Conservation (phyloP, 2,888 invertebrate genomes). For the Noctua pronuba region DNA sequence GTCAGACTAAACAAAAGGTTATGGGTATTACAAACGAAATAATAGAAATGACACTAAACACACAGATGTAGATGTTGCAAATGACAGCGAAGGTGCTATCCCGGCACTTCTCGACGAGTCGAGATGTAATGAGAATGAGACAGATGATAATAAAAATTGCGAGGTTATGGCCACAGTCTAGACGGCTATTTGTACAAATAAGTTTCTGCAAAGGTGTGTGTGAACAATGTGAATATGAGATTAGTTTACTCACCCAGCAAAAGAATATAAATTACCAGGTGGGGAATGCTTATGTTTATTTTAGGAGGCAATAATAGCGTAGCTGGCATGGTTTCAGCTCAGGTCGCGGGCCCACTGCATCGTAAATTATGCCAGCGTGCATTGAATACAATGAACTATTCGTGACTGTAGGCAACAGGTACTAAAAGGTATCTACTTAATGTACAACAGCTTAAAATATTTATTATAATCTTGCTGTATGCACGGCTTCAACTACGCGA, state of each 20-base stretch:
- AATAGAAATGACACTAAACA: slow-evolving; percentile 24
- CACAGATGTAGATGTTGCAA: slow-evolving; percentile 42
- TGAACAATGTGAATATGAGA: slow-evolving; percentile 64
- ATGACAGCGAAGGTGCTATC: slow-evolving; percentile 28
- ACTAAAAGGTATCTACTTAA: slow-evolving; percentile 49
- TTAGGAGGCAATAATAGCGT: slow-evolving; percentile 74
- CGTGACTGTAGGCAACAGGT: slow-evolving; percentile 75
- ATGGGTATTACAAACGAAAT: slow-evolving; percentile 13
- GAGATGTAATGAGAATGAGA: slow-evolving; percentile 62
- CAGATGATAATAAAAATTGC: slow-evolving; percentile 61
- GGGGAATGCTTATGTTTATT: slow-evolving; percentile 75
- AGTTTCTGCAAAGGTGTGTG: slow-evolving; percentile 42
- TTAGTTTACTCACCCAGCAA: slow-evolving; percentile 63
- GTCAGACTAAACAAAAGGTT: slow-evolving; percentile 2
- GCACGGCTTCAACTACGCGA: slow-evolving; percentile 13
- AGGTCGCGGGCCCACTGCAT: slow-evolving; percentile 69
- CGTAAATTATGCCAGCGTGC: slow-evolving; percentile 75
- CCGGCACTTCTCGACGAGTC: slow-evolving; percentile 48
- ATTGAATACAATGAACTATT: slow-evolving; percentile 77
- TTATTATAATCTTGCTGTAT: slow-evolving; percentile 25
- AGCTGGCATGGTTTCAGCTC: slow-evolving; percentile 74
- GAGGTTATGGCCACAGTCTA: slow-evolving; percentile 60
- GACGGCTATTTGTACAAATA: slow-evolving; percentile 62
- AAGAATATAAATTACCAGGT: slow-evolving; percentile 71
- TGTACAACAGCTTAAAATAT: slow-evolving; percentile 37